phyloP scores from a whole-genome alignment of 2,888 invertebrate genomes.

The Neoascia interrupta region DNA sequence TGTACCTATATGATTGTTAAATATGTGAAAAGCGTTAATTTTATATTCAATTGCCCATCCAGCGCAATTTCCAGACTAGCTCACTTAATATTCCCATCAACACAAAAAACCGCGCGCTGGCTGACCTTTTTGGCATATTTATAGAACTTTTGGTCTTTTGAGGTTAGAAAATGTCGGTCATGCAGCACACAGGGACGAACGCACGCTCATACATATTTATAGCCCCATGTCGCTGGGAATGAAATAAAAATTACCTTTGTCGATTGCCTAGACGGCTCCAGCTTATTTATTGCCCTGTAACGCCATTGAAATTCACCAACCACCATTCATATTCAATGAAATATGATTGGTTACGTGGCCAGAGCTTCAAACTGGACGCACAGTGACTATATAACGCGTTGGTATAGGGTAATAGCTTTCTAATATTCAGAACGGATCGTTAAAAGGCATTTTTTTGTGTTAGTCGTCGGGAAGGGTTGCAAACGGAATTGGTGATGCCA shows the following conservation, averaged over 20 bases:
- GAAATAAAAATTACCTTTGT: constrained; percentile 49
- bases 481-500: constrained; percentile 51
- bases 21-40: too few species aligned
- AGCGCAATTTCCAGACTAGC: neutral
- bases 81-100: constrained; percentile 20
- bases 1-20: too few species aligned
- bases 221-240: constrained; percentile 21
- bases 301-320: constrained; percentile 41
- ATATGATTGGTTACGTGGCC: constrained; percentile 40
- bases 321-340: constrained; percentile 54
- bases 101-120: constrained; percentile 37
- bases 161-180: too few species aligned
- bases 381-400: constrained; percentile 11
- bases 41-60: constrained; percentile 49
- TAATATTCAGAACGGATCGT: constrained; percentile 63
- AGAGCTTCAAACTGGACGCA: neutral
- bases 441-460: constrained; percentile 39
- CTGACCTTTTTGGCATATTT: constrained; percentile 37
- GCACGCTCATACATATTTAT: constrained; percentile 34
- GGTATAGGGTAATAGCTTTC: constrained; percentile 60
- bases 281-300: constrained; percentile 33
- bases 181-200: neutral
- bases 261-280: constrained; percentile 17
- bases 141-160: constrained; percentile 9
- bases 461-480: neutral